Conservation (phyloP, 1,140 invertebrate species). For the Bradysia coprophila region DNA sequence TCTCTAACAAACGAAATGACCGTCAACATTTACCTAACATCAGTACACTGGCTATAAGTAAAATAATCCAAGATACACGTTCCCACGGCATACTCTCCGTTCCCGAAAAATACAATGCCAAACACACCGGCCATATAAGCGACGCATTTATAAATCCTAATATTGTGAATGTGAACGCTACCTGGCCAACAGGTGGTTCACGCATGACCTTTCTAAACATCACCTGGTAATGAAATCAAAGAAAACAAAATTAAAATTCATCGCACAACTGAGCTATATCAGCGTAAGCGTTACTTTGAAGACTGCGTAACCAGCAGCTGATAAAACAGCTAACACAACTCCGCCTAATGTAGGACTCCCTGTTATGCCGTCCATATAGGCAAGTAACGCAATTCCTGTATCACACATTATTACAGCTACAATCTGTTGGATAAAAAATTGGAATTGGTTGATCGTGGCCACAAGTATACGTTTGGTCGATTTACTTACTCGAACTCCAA, state of each 20-base stretch:
- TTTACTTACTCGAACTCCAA: slow-evolving; percentile 72
- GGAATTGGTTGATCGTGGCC: not conserved
- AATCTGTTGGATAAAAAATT: slow-evolving; percentile 41
- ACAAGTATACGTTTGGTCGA: not conserved
- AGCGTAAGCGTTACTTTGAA: slow-evolving; percentile 51
- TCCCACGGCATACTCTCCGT: slow-evolving; percentile 61
- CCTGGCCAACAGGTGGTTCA: slow-evolving; percentile 73
- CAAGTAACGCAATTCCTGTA: slow-evolving; percentile 80
- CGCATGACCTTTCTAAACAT: slow-evolving; percentile 81
- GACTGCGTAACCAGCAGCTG: slow-evolving; percentile 76
- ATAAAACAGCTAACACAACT: slow-evolving; percentile 73
- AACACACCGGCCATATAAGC: slow-evolving; percentile 69
- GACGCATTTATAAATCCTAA: slow-evolving; percentile 68
- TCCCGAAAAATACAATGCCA: slow-evolving; percentile 67
- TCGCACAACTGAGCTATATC: slow-evolving; percentile 8
- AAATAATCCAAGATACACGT: slow-evolving; percentile 58
- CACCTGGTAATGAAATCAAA: slow-evolving; percentile 34
- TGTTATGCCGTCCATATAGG: slow-evolving; percentile 90
- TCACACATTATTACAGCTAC: slow-evolving; percentile 88
- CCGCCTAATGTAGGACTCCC: slow-evolving; percentile 75
- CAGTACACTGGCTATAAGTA: slow-evolving; percentile 55
- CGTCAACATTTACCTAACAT: slow-evolving; percentile 45
- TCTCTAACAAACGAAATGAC: too few species aligned
- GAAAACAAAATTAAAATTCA: not conserved
- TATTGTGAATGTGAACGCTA: slow-evolving; percentile 71